phyloP scores from a whole-genome alignment of 37 sponge, comb jelly and placozoan species.

The Ianthella basta region DNA sequence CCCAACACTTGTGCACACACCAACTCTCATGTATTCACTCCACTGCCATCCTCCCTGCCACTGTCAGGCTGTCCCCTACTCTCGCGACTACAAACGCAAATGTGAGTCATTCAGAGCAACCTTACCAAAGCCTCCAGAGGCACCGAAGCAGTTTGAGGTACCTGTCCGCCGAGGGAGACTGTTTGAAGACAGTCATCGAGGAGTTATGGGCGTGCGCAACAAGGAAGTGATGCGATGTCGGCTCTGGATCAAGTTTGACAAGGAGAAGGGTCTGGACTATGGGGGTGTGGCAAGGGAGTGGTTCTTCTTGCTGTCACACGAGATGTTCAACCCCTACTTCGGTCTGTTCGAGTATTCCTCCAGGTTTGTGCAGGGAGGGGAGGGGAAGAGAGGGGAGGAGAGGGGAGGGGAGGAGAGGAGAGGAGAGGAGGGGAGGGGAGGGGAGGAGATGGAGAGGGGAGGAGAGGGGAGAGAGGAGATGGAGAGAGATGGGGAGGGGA shows the following conservation, averaged over 20 bases:
- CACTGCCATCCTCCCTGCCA: no score
- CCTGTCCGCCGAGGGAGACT: conserved; percentile 74
- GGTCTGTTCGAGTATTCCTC: conserved; percentile 97
- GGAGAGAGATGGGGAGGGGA: no score
- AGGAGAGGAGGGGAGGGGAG: conserved; percentile 95
- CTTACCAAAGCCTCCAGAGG: conserved; percentile 21
- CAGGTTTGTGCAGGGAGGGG: conserved; percentile 80
- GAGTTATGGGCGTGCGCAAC: conserved; percentile 77
- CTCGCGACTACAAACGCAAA: conserved; percentile 89
- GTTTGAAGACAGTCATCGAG: conserved; percentile 84
- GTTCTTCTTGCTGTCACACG: conserved; percentile 94
- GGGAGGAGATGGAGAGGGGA: no score
- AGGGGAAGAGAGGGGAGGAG: conserved; percentile 96
- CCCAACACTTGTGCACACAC: no score
- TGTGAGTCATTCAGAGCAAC: conserved; percentile 76
- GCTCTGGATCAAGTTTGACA: conserved; percentile 92
- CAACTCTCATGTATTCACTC: no score
- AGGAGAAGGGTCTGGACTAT: conserved; percentile 94
- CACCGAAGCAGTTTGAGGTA: conserved; percentile 78
- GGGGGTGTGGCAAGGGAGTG: conserved; percentile 99
- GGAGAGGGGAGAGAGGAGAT: no score
- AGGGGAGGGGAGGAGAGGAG: no score
- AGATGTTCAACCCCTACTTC: conserved; percentile 99
- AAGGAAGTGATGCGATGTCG: conserved; percentile 58
- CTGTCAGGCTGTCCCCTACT: conserved; percentile 78